Evolutionary conservation across 2,888 invertebrate species (phyloP), one percentile per base, ranked within the genome.

Genomic region (Pelosia muscerda): DNA sequence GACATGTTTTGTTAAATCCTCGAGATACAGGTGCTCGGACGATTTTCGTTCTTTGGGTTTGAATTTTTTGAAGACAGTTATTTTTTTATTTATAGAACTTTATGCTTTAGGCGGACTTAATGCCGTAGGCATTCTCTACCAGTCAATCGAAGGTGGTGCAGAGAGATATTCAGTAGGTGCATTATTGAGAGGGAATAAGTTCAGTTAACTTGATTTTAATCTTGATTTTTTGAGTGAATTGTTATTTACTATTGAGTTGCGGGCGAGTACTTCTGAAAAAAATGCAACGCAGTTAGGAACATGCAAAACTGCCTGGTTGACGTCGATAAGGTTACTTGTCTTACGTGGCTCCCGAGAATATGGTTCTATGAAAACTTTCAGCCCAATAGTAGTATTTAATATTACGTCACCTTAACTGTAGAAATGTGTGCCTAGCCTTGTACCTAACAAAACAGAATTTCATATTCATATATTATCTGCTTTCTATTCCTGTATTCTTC

Each of bases 401-500:
- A 49, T 38, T 19, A 42, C 38, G 15, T 4, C 1, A 38, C 5
- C 15, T 15, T 38, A 6, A 42, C 49, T n/a, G n/a, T 49, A 49
- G 5, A 49, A 49, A 49, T 49, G 25, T 55, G 26, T 25, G 5
- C 25, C 19, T 25, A 66, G 59, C 55, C 66, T 72, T 22, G 65
- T 58, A 54, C 60, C 61, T 63, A 69, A 73, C 69, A 65, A 68
- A 79, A 78, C 67, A 65, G 69, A 78, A 81, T 78, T 76, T 76
- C 74, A 81, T 78, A 70, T 71, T 74, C 54, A 15, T 74, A 68
- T 69, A 73, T 63, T 69, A 73, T 63, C 70, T 75, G 73, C 74
- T 79, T 81, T 79, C 79, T 81, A 79, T 79, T 74, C 71, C 73
- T 72, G 68, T 78, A 75, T 71, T 76, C 81, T 74, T 78, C 69